Conservation (phyloP, 1,140 invertebrate species). For the Calliphora vicina region DNA sequence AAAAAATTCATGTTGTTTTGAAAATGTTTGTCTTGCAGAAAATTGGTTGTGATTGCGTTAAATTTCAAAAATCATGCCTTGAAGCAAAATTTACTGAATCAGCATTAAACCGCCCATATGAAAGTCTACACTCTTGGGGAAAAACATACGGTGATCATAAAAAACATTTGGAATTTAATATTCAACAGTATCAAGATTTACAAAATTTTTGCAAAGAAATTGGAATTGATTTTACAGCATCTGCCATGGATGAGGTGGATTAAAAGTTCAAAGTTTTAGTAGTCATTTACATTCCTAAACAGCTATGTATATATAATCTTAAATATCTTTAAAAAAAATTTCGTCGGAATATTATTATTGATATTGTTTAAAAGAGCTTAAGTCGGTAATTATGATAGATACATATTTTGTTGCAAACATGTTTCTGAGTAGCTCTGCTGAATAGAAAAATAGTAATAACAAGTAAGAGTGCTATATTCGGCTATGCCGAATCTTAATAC, state of each 20-base stretch:
- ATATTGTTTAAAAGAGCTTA: too few relatives aligned
- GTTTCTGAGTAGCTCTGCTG: too few relatives aligned
- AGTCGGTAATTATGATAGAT: too few relatives aligned
- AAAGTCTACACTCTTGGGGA: slow-evolving; percentile 75
- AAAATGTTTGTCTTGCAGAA: slow-evolving; percentile 57
- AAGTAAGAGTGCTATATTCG: too few relatives aligned
- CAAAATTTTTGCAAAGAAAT: slow-evolving; percentile 72
- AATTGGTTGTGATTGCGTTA: slow-evolving; percentile 80
- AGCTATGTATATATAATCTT: too few relatives aligned
- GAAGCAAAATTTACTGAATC: slow-evolving; percentile 74
- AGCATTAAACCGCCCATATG: slow-evolving; percentile 71
- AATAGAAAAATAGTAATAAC: too few relatives aligned
- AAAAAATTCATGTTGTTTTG: too few relatives aligned
- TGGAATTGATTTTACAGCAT: slow-evolving; percentile 76
- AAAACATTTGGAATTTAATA: slow-evolving; percentile 73
- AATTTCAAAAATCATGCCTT: slow-evolving; percentile 82
- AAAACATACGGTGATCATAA: slow-evolving; percentile 82
- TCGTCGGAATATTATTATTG: too few relatives aligned
- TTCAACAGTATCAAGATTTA: slow-evolving; percentile 72
- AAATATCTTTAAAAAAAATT: too few relatives aligned
- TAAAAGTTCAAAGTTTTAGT: too few relatives aligned
- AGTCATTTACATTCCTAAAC: not conserved
- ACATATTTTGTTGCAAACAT: too few relatives aligned
- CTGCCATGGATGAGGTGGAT: slow-evolving; percentile 79
- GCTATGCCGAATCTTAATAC: too few relatives aligned